These are phyloP conservation scores for Anarrhichthys ocellatus DNA, from an alignment of 2,113 vertebrate genomes.

Conservation along the genomic window DNA sequence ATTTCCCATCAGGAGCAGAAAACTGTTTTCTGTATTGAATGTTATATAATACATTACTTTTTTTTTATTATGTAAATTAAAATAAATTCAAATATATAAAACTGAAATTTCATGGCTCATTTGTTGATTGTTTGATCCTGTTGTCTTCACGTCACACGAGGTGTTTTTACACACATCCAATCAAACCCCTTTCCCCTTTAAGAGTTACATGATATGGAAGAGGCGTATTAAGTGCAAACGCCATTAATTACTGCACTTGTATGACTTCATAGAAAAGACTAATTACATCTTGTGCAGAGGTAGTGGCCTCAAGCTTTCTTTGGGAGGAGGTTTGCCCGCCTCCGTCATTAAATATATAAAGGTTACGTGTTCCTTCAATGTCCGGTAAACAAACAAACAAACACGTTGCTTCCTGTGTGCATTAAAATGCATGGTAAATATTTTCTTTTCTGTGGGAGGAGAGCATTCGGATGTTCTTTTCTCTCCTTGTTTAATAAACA, in stretches of 20 bases:
- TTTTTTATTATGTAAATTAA: constrained; percentile 5
- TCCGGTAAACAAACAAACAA: no score
- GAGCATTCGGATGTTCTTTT: not conserved
- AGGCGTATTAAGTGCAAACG: not conserved
- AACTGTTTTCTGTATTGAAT: constrained; percentile 12
- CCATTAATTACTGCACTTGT: not conserved
- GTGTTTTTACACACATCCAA: not conserved
- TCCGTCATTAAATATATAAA: not conserved
- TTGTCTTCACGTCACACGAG: not conserved
- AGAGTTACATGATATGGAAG: not conserved
- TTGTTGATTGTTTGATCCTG: not conserved
- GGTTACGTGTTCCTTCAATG: not conserved
- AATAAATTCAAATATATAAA: constrained; percentile 24
- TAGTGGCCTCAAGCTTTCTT: not conserved
- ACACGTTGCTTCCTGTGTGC: not conserved
- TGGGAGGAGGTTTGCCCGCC: not conserved
- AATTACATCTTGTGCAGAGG: no score
- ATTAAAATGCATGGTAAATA: not conserved
- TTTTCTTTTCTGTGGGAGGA: not conserved
- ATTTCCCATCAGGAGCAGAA: not conserved
- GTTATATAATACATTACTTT: not conserved
- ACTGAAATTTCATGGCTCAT: not conserved
- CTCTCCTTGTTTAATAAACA: not conserved
- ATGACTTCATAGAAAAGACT: not conserved
- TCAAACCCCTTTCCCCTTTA: not conserved